Conservation (phyloP, 2,797 vertebrate genomes). For the Phrynocephalus forsythii region DNA sequence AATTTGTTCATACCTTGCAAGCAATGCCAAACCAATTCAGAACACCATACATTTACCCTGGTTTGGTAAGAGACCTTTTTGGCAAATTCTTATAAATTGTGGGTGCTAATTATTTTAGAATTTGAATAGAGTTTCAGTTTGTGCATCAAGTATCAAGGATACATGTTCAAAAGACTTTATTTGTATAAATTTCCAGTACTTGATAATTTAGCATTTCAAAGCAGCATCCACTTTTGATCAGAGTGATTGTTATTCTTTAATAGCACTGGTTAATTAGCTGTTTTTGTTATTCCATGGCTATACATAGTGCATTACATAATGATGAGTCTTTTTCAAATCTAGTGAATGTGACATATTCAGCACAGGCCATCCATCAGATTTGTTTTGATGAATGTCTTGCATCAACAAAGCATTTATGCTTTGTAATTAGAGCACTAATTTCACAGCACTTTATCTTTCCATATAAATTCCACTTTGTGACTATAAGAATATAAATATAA, state of each 20-base stretch:
- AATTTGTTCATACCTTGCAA: background rate
- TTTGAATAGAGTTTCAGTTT: conserved; percentile 3
- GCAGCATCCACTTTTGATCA: conserved; percentile 24
- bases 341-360: conserved; percentile 25
- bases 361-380: background rate
- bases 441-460: conserved; percentile 5
- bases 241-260: conserved; percentile 10
- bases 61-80: background rate
- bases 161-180: conserved; percentile 22
- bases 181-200: conserved; percentile 1
- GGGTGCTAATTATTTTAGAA: conserved; percentile 3
- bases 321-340: conserved; percentile 10
- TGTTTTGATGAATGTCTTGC: fast-evolving
- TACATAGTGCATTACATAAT: conserved; percentile 11
- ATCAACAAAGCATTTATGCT: conserved; percentile 27
- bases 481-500: background rate
- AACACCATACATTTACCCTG: background rate
- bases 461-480: background rate
- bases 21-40: background rate
- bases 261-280: background rate
- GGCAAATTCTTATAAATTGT: background rate
- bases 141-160: background rate
- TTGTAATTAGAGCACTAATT: conserved; percentile 21
- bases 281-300: conserved; percentile 21
- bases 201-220: conserved; percentile 33